Evolutionary conservation across 2,113 vertebrate species (phyloP), one percentile per base, ranked within the genome.

Genomic region (Willisornis vidua): DNA sequence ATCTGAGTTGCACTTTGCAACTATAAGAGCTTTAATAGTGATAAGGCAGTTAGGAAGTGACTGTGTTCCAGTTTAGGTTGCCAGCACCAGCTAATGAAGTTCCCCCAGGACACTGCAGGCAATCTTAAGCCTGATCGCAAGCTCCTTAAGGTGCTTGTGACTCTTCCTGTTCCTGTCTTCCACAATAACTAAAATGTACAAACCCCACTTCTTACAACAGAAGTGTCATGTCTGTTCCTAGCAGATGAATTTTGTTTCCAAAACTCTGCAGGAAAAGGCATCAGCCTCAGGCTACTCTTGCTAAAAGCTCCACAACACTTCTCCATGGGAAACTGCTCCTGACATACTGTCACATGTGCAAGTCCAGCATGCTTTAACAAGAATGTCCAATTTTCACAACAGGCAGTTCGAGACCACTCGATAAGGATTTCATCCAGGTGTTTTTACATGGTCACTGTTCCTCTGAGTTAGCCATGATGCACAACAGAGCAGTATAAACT

Each of bases 301-400:
- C 45, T 55, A 31, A 58, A 59, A 70, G 3, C 23, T 77, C 20
- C 58, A 14, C 46, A 86, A 8, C 16, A 10, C 12, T 78, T 43
- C 26, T 58, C 31, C 15, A 7, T 4, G 10, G 35, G 18, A 87
- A 79, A 75, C 31, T 51, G 45, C 37, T 79, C 67, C 46, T 65
- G 35, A 22, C 2, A 0, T 45, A 79, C 10, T 43, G 10, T 68
- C 10, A 7, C 0, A 1, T 58, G 22, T 29, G 37, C 19, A 48
- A 73, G 49, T 29, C 25, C 49, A 58, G 24, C 8, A 7, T 20
- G 23, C 75, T 85, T 57, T 72, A 48, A 46, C 18, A 41, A 35
- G 48, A 48, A 58, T 33, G 28, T 80, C 74, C 49, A 35, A 37
- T 89, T 45, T 67, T 72, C 81, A 58, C n/a, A 46, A 33, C 2